Percentiles rank a stretch among this genome's conserved stretches.
Evolutionary conservation across 2,113 vertebrate genomes (phyloP).

Genomic region (Seriola dumerili): DNA sequence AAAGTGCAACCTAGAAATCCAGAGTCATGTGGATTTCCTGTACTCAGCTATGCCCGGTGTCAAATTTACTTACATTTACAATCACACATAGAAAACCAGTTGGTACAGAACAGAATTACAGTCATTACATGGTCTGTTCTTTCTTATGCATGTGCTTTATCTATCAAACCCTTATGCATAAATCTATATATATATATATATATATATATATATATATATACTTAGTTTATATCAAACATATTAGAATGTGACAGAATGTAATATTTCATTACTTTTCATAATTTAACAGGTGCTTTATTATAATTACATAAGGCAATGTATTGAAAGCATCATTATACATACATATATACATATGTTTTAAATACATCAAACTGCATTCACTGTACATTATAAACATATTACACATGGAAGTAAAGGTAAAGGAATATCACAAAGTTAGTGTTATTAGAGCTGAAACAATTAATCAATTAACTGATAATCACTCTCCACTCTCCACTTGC

Average conservation of each 20-base stretch:
- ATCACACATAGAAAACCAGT: background rate
- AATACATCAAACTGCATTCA: background rate
- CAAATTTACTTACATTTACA: conserved; percentile 1
- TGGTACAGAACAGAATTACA: background rate
- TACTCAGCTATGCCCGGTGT: background rate
- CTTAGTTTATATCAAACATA: background rate
- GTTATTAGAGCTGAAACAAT: too few species aligned
- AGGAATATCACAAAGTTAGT: background rate
- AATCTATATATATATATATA: background rate
- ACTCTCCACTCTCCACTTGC: too few species aligned
- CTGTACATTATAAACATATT: background rate
- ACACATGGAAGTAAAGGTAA: too few species aligned
- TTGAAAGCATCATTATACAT: background rate
- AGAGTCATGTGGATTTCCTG: background rate
- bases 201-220: too few species aligned
- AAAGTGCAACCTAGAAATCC: conserved; percentile 47
- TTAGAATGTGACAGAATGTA: background rate
- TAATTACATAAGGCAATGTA: too few species aligned
- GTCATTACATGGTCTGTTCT: background rate
- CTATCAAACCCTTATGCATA: background rate
- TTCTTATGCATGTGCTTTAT: background rate
- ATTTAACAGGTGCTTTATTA: too few species aligned
- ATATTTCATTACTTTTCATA: too few species aligned
- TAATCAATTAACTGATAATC: too few species aligned
- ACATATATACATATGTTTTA: background rate